Evolutionary conservation across 2,797 vertebrate species (phyloP).

Genomic region (Odontamblyopus lacepedii): DNA sequence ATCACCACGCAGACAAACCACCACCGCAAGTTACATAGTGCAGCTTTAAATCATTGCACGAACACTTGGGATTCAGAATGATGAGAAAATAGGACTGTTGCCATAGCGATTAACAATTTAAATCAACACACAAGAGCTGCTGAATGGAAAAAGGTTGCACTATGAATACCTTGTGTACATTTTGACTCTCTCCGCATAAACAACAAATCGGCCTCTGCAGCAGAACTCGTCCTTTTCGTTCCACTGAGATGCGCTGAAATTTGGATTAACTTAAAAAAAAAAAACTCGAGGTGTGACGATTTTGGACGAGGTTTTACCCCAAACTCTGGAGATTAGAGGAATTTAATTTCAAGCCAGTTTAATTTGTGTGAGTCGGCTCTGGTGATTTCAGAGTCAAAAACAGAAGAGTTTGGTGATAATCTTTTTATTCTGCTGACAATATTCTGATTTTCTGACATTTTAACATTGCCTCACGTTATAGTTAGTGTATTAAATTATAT

Average conservation of each 20-base stretch:
- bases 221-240: conserved; percentile 22
- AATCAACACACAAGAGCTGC: no score
- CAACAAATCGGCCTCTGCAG: background rate
- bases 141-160: no score
- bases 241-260: background rate
- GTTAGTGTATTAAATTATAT: no score
- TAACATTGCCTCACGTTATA: no score
- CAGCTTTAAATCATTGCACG: no score
- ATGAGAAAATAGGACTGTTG: no score
- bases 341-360: conserved; percentile 76
- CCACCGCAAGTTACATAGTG: no score
- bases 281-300: conserved; percentile 45
- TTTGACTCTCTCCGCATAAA: background rate
- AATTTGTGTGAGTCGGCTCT: conserved; percentile 39
- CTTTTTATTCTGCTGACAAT: background rate
- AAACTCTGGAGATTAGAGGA: conserved; percentile 70
- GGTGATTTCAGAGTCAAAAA: background rate
- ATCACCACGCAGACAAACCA: no score
- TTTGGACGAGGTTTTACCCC: conserved; percentile 68
- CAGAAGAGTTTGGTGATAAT: background rate
- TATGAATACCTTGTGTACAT: background rate
- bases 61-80: no score
- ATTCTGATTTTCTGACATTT: background rate
- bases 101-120: no score
- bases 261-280: background rate